A percentile compares a stretch with the other conserved stretches of the same genome.
Conservation (phyloP, 2,113 vertebrate species). For the Prionailurus bengalensis region DNA sequence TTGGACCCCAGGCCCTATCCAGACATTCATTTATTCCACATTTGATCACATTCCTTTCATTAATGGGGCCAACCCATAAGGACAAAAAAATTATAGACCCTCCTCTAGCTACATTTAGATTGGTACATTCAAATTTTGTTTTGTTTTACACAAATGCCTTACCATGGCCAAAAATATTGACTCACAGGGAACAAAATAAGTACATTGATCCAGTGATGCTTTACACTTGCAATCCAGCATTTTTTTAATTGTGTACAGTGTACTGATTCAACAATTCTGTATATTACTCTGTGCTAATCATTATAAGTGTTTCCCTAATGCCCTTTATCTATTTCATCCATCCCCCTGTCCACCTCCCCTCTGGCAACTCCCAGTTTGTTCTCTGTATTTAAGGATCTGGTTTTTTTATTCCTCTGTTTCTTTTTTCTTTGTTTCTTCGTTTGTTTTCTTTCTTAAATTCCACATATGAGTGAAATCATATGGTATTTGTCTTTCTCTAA, state of each 20-base stretch:
- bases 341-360: neutral
- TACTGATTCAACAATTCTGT: neutral
- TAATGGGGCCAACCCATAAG: conserved; percentile 7
- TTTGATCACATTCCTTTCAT: neutral
- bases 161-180: conserved; percentile 36
- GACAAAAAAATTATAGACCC: conserved; percentile 2
- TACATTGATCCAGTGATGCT: neutral
- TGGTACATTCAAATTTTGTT: neutral
- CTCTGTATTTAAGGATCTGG: neutral
- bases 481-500: neutral
- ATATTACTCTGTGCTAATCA: neutral
- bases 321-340: neutral
- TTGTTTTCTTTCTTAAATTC: neutral
- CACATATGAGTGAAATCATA: neutral
- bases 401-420: neutral
- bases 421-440: neutral
- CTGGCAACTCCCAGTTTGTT: neutral
- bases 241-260: neutral
- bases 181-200: conserved; percentile 19
- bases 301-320: neutral
- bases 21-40: neutral
- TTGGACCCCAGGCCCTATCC: neutral
- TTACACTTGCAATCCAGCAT: neutral
- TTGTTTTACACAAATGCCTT: conserved; percentile 59
- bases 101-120: conserved; percentile 30